Evolutionary conservation across 92 coral and sea anemone species (phyloP), one percentile per base, ranked within the genome.

Genomic region (Chrysogorgia sp.): DNA sequence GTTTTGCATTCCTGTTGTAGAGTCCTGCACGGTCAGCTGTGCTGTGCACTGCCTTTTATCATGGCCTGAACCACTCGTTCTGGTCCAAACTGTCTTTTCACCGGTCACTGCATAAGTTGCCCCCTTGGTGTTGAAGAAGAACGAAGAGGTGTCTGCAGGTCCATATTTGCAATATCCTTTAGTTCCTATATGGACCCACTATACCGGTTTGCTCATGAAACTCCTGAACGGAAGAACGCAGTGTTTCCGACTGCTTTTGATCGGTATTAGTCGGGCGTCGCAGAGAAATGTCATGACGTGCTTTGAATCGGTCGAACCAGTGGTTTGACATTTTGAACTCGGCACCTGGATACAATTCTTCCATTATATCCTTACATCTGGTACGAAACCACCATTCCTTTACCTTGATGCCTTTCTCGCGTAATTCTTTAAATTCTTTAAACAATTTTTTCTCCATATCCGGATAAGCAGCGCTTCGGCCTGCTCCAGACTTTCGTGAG

Each of bases 311-410:
- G 57, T 34, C 58, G 64, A 83, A 83, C 82, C 82, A 82, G 56
- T 52, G 83, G 76, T 79, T 33, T 61, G 82, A 75, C 87, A 83
- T 83, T 83, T 83, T 83, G 87, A 83, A 83, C 8, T 75, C 87
- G 45, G 76, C 87, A 49, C 76, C 76, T 45, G 82, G 87, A 76
- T 83, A 76, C 82, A 83, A 60, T 45, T 83, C 87, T 59, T 63
- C 77, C 82, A 76, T 75, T 63, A 83, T 59, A 65, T 74, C 67
- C 63, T 75, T 82, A 58, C 82, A 75, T 75, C 76, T 57, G 64
- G 41, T 74, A 31, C 77, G 47, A 69, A 65, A 76, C 78, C 83
- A 83, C 67, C 87, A 83, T 83, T 83, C 12, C 5, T 37, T 37
- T 12, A 37, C 12, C 12, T n/a, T n/a, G n/a, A n/a, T n/a, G n/a